Evolutionary conservation across 2,113 vertebrate species (phyloP), one percentile per base, ranked within the genome.

Genomic region (Athene cunicularia): DNA sequence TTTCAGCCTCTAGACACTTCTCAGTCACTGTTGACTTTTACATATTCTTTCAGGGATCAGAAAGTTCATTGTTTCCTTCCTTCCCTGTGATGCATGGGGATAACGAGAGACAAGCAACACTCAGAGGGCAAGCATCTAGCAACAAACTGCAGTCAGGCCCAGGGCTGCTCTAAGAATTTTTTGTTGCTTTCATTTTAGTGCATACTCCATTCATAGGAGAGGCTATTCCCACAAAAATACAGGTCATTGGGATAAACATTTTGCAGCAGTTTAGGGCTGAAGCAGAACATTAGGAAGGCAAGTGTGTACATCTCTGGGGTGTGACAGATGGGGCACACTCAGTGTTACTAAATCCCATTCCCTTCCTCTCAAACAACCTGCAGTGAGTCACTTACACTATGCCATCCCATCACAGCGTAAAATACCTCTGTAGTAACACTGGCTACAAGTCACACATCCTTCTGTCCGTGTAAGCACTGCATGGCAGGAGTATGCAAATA

Each of bases 301-400:
- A 88, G 24, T 14, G 11, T 58, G 56, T 62, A 58, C 32, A 33
- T 87, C 79, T 94, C 63, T 32, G 63, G 82, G 91, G 83, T 84
- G 58, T 56, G 75, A 93, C 62, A 94, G 71, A 86, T 37, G 75
- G 21, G 58, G 92, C 58, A 91, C 52, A 16, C 30, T 88, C 74
- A 32, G 70, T 62, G 91, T 68, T 60, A 92, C 90, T 94, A 89
- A 93, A 77, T 91, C 73, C 93, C 91, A 80, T 66, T 35, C 52
- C 86, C n/a, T 67, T 47, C 90, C 62, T 87, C 88, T 89, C 92
- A 67, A 86, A 50, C 70, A 90, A 83, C 45, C 89, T 52, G 67
- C 70, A 91, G 43, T 76, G 97, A 92, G 72, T 96, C 94, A 94
- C 71, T 50, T 92, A 32, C 33, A 50, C 52, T 67, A n/a, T 23